Conservation (phyloP, 1,140 invertebrate genomes). For the Plodia interpunctella region DNA sequence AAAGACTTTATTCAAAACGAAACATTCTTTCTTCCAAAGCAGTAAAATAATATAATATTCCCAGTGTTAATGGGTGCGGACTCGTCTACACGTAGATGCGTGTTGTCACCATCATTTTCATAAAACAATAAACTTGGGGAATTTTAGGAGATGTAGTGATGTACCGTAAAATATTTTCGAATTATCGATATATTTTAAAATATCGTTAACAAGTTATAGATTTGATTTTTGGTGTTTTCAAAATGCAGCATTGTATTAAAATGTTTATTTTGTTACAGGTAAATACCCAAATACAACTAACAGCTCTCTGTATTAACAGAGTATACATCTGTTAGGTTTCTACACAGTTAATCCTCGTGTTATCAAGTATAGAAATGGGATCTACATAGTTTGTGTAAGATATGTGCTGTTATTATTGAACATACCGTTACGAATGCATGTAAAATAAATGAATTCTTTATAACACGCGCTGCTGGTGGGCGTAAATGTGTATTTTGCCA, state of each 20-base stretch:
- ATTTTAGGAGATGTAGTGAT: background rate
- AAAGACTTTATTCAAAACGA: too few species aligned
- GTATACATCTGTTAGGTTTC: background rate
- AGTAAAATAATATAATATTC: background rate
- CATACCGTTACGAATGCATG: background rate
- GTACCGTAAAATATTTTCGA: background rate
- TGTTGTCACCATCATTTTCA: slow-evolving; percentile 36
- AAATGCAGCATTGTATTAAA: too few species aligned
- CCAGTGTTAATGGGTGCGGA: background rate
- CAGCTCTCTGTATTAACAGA: background rate
- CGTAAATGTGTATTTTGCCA: background rate
- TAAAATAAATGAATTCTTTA: background rate
- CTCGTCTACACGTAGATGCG: background rate
- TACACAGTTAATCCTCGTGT: background rate
- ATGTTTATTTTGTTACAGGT: background rate
- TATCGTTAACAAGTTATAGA: too few species aligned
- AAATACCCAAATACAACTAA: background rate
- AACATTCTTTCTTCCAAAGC: too few species aligned
- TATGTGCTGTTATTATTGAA: background rate
- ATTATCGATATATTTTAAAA: background rate
- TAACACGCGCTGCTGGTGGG: background rate
- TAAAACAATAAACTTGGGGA: slow-evolving; percentile 30
- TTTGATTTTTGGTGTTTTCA: too few species aligned
- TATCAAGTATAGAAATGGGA: background rate
- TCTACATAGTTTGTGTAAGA: background rate